Evolutionary conservation across 2,797 vertebrate species (phyloP), one percentile per base, ranked within the genome.

Genomic region (Helicolenus hilgendorfi): DNA sequence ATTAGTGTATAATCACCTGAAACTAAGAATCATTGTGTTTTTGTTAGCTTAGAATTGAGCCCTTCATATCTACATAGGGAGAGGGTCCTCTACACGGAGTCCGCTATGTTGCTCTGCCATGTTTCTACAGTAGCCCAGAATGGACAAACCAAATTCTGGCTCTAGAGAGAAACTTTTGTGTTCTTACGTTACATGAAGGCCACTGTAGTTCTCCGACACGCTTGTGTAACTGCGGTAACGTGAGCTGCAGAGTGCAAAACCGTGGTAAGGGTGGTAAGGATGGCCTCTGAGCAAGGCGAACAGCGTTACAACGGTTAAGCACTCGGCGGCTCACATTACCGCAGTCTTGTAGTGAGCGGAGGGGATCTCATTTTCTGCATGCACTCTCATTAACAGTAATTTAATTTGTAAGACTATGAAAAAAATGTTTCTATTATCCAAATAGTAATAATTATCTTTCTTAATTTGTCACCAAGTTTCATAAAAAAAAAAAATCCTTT

Each of bases 301-400:
- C 33, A 45, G 7, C 41, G 15, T 45, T 45, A 45, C 41, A 7
- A 18, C 6, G 0, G 7, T 45, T 45, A 7, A 18, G 41, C 41
- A 45, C 1, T 15, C 38, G 7, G 38, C 31, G 1, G 14, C 14
- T 41, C 38, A 41, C 2, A 5, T 6, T 41, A 15, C 14, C 14
- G 5, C 38, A 41, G 14, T 15, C 14, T 41, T 41, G 38, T 41
- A 41, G 38, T 41, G 14, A 41, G 38, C 41, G 41, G 41, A 45
- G 41, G 41, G 41, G 41, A 18, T 18, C 15, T 45, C 41, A 41
- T 84, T 63, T 27, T 45, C 22, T 8, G 22, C 11, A 18, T 72
- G 20, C 35, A n/a, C 35, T 81, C 49, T 13, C 38, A 63, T 20
- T 69, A 70, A 33, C 31, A 58, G 64, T 76, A 24, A 73, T 56